Conservation (phyloP, 2,797 vertebrate genomes). For the Manis javanica region DNA sequence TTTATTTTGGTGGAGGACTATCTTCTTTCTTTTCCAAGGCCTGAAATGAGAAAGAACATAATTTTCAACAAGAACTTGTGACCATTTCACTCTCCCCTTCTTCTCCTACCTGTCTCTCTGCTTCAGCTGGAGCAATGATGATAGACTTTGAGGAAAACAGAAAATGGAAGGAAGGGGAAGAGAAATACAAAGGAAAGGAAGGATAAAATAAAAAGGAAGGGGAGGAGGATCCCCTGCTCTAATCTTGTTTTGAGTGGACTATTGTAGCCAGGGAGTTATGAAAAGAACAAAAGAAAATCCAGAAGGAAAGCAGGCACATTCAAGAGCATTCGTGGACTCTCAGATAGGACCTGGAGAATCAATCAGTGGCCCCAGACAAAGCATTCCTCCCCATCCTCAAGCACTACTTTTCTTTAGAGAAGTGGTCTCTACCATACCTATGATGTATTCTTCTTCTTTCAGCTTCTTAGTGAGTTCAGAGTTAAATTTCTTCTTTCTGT, state of each 20-base stretch:
- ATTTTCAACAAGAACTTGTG: neutral
- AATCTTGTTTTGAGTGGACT: neutral
- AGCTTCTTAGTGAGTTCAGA: neutral
- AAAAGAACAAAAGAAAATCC: neutral
- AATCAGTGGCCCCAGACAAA: neutral
- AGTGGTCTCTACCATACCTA: neutral
- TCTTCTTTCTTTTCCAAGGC: neutral
- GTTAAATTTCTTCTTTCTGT: neutral
- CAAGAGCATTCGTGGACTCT: neutral
- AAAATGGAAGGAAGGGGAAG: neutral
- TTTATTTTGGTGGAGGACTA: neutral
- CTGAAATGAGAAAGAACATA: slow-evolving; percentile 47
- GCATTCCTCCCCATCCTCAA: rapidly evolving
- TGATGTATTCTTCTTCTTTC: neutral
- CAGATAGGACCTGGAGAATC: neutral
- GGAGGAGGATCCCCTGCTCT: neutral
- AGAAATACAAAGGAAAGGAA: neutral
- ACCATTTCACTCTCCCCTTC: neutral
- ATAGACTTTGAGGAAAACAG: neutral
- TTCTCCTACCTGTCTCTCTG: neutral
- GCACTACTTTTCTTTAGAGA: neutral
- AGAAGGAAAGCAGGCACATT: neutral
- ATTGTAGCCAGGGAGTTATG: neutral
- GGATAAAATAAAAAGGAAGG: neutral
- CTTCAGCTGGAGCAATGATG: neutral